Base-by-base conservation (phyloP, 2,888 invertebrate genomes). In the Actias luna region DNA sequence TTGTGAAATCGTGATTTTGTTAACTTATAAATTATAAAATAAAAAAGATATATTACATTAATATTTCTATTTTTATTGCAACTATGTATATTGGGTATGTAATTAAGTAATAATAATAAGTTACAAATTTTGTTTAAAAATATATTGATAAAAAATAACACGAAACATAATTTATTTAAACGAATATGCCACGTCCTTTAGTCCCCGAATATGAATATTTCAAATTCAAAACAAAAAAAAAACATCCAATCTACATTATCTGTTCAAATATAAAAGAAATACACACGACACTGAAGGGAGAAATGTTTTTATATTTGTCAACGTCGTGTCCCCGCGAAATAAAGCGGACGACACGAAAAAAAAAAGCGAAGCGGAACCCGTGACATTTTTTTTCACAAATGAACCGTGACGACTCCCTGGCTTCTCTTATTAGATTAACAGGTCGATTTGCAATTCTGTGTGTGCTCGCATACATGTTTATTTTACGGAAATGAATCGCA, bases 391-490 rank as follows among this genome's bases (percentile, higher is more conserved):
- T 92, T 87, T 84, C 81, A 77, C 89, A 92, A 92, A 92, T 92
- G 92, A 92, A 89, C 87, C 90, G 90, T 90, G 84, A 80, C 85
- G 85, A 80, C 76, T 73, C 80, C 66, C 73, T 67, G 80, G 81
- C 77, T 79, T 76, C 88, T 83, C 87, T 90, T 91, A 92, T 92
- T 92, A 91, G 92, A 92, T 92, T 92, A 92, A 88, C 92, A 88
- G 89, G 90, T 84, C 89, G 89, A 91, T 92, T 92, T 92, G 87
- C 89, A 90, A 92, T 91, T 92, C 92, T 80, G 88, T 92, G 83
- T 87, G 85, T 89, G 85, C 84, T 79, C 79, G 80, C 79, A 82
- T 85, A 86, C 84, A 87, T 92, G 92, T 92, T 91, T 92, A 87
- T 91, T 90, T 91, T 85, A 85, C 89, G 92, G 92, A 92, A 92